Base-by-base conservation (phyloP, 1,140 invertebrate species). In the Procambarus virginalis region DNA sequence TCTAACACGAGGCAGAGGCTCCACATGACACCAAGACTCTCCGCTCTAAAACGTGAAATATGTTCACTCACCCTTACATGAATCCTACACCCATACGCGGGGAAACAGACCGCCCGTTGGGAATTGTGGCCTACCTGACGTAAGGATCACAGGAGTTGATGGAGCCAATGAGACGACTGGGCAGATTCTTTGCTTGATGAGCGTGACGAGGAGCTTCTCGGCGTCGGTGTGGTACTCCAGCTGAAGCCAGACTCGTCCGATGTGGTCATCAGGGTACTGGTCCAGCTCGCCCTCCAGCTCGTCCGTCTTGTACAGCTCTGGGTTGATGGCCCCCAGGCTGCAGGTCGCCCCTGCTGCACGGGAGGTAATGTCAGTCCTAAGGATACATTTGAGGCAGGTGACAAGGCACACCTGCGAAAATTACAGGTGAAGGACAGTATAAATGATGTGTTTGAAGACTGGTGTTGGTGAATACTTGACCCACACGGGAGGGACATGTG, bases 151-250 rank as follows among this genome's bases (percentile, higher is more conserved):
- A 97, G 81, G 95, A 95, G 92, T 96, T 96, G 17, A 95, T 95
- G 70, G 95, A 95, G 3, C 95, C 96, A 20, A 96, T 95, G 45
- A 95, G 95, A 83, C 96, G 94, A 8, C 95, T 96, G 8, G 96
- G 96, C 34, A 97, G 94, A 94, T 97, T 97, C 92, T 96, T 96
- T 73, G 95, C 96, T 93, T 97, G 91, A 97, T 95, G 82, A 97
- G 93, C 3, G 96, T 96, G 46, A 97, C 96, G 58, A 96, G 94
- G 9, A 97, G 94, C 92, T 96, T 96, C 94, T 97, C 96, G 2
- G 96, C 95, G 0, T 95, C 95, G 2, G 95, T 94, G 93, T 97
- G 96, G 93, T 97, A 97, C 92, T 96, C 95, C 82, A 97, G 93
- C 22, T 96, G 96, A 93, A 97, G 96, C 96, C 96, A 97, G 10